phyloP scores from a whole-genome alignment of 92 coral and sea anemone species.

The Micromussa lordhowensis region DNA sequence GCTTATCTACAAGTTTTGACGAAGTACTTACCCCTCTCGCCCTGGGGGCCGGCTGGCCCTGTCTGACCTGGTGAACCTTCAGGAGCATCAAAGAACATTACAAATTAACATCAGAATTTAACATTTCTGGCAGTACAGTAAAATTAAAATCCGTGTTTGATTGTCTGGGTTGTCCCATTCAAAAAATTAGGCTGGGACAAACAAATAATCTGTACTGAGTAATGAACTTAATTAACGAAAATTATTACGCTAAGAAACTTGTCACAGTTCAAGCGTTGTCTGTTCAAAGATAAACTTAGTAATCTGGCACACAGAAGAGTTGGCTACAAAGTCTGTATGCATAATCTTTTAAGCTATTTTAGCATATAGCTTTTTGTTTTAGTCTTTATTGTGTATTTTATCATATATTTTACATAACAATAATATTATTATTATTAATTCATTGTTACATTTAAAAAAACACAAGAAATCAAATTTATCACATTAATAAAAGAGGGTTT shows the following conservation, averaged over 20 bases:
- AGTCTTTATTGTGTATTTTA: not conserved
- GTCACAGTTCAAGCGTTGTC: not conserved
- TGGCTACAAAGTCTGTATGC: not conserved
- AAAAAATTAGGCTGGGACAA: not conserved
- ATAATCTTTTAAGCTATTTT: not conserved
- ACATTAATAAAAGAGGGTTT: not conserved
- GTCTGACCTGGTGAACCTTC: slow-evolving; percentile 43
- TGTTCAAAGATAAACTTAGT: no score
- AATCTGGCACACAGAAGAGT: not conserved
- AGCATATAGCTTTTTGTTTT: not conserved
- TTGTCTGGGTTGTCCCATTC: not conserved
- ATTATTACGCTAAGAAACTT: no score
- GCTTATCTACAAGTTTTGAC: no score
- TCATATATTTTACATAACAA: no score
- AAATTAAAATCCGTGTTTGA: not conserved
- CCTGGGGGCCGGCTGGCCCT: slow-evolving; percentile 80
- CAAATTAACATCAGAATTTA: not conserved
- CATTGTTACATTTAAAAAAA: no score
- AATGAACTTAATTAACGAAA: not conserved
- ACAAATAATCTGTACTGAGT: not conserved
- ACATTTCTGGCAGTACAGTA: not conserved
- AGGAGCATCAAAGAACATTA: not conserved
- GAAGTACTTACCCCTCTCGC: slow-evolving; percentile 63
- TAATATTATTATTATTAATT: no score
- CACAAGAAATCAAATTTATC: not conserved